Conservation (phyloP, 2,113 vertebrate species). For the Syngnathoides biaculeatus region DNA sequence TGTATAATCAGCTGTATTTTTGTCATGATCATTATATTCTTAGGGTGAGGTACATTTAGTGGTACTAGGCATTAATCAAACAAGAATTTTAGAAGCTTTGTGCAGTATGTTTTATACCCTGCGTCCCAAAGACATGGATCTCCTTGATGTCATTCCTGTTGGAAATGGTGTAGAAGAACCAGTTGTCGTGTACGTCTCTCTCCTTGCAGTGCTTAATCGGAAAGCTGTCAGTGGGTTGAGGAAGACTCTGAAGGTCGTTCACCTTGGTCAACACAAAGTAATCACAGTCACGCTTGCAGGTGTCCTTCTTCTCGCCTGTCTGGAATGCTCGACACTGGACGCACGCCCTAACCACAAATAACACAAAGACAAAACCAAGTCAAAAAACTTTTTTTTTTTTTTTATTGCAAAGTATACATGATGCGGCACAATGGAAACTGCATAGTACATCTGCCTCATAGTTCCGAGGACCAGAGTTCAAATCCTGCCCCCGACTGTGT, state of each 20-base stretch:
- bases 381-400: too few species aligned
- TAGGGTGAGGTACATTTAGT: too few species aligned
- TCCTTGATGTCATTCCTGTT: conserved; percentile 79
- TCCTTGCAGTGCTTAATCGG: conserved; percentile 88
- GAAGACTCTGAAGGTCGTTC: conserved; percentile 77
- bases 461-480: too few species aligned
- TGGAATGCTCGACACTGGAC: conserved; percentile 88
- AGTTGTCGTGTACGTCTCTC: conserved; percentile 93
- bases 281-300: conserved; percentile 75
- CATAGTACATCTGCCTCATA: too few species aligned
- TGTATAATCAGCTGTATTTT: too few species aligned
- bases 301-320: conserved; percentile 85
- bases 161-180: conserved; percentile 93
- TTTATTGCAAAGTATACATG: too few species aligned
- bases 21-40: too few species aligned
- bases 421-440: too few species aligned
- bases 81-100: too few species aligned
- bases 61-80: too few species aligned
- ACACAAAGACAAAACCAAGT: background rate
- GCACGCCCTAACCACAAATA: conserved; percentile 78
- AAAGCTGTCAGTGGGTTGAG: conserved; percentile 77
- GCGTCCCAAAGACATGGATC: conserved; percentile 78
- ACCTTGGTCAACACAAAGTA: conserved; percentile 79
- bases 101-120: conserved; percentile 67
- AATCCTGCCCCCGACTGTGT: too few species aligned